These are phyloP conservation scores for Asarcornis scutulata DNA, from an alignment of 2,113 vertebrate species.

Conservation along the genomic window DNA sequence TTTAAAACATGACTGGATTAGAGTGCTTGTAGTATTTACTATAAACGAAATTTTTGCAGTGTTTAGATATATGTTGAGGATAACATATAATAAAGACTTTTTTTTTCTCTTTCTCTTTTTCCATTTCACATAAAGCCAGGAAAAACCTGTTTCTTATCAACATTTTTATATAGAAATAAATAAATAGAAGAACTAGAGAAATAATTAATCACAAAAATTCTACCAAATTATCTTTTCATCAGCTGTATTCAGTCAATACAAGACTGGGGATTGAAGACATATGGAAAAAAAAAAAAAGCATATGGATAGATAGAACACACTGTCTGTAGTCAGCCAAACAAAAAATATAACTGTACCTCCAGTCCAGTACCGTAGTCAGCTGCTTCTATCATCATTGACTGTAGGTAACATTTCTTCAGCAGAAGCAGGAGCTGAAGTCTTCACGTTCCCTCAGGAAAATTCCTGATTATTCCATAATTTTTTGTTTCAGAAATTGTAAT, in stretches of 20 bases:
- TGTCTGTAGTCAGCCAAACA: neutral
- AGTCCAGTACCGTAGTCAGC: neutral
- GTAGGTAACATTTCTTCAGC: neutral
- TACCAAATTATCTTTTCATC: neutral
- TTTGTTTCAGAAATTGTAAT: constrained; percentile 1
- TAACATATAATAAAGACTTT: neutral
- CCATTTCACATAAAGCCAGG: neutral
- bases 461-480: neutral
- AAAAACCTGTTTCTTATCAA: neutral
- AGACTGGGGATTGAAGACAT: neutral
- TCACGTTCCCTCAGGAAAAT: neutral
- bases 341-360: neutral
- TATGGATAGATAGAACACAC: neutral
- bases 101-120: neutral
- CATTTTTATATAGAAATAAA: neutral
- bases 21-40: neutral
- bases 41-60: neutral
- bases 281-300: neutral
- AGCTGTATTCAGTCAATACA: neutral
- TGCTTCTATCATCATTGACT: neutral
- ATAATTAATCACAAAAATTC: neutral
- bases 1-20: neutral
- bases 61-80: neutral
- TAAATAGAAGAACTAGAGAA: neutral
- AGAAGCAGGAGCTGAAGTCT: neutral